Evolutionary conservation across 2,113 vertebrate genomes (phyloP).

Genomic region (Poecilia latipinna): DNA sequence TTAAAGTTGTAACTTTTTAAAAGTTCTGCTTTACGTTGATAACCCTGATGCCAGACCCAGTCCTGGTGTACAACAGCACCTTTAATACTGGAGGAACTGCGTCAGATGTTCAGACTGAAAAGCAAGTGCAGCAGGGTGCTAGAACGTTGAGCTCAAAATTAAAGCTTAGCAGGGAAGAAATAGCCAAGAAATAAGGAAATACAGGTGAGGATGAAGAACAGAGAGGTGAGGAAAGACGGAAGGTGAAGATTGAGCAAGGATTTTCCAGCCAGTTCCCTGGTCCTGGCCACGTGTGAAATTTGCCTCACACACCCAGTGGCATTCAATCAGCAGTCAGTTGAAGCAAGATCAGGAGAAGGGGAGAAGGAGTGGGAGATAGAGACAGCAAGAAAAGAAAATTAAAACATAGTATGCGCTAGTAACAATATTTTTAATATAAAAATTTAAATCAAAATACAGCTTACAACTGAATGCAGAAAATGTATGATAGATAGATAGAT

Average conservation of each 20-base stretch:
- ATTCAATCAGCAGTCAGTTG: conserved; percentile 64
- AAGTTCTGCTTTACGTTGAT: neutral
- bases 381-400: neutral
- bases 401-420: neutral
- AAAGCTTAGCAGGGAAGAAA: conserved; percentile 2
- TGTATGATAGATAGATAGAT: neutral
- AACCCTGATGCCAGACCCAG: neutral
- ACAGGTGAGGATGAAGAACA: conserved; percentile 6
- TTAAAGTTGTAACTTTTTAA: too few species aligned
- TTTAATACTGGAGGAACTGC: conserved; percentile 16
- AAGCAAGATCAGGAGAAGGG: conserved; percentile 39
- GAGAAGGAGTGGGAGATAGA: neutral
- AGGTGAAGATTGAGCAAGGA: conserved; percentile 64
- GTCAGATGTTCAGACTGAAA: conserved; percentile 12
- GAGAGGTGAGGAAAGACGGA: conserved; percentile 33
- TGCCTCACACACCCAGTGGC: conserved; percentile 62
- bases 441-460: neutral
- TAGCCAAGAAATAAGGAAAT: conserved; percentile 13
- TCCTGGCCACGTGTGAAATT: conserved; percentile 71
- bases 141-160: neutral
- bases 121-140: neutral
- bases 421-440: neutral
- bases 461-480: too few species aligned
- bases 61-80: neutral
- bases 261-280: conserved; percentile 61